Conservation (phyloP, 1,140 invertebrate genomes). For the Temnothorax nylanderi region DNA sequence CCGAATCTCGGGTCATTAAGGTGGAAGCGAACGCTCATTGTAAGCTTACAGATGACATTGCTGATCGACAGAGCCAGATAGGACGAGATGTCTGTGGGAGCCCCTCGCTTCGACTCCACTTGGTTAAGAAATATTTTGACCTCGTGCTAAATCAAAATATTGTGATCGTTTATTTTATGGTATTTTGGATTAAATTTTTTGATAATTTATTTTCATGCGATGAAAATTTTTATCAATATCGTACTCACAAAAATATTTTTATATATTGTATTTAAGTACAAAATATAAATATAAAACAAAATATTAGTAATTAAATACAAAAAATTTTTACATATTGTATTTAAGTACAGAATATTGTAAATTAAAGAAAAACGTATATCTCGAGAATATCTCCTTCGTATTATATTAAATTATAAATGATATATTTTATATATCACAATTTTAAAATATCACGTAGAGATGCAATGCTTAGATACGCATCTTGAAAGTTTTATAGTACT, state of each 20-base stretch:
- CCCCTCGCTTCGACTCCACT: conserved; percentile 87
- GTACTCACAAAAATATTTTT: neutral
- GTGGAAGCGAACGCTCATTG: conserved; percentile 95
- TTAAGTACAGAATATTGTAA: neutral
- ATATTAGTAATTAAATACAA: neutral
- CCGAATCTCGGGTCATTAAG: conserved; percentile 91
- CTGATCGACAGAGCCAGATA: conserved; percentile 92
- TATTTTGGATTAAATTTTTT: neutral
- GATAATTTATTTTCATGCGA: neutral
- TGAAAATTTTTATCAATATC: neutral
- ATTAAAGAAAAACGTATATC: neutral
- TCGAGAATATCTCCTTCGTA: too few species aligned
- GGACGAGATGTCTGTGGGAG: conserved; percentile 90
- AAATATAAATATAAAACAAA: neutral
- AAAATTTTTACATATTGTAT: neutral
- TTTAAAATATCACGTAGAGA: neutral
- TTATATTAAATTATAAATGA: neutral
- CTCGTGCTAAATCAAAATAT: conserved; percentile 87
- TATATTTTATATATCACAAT: neutral
- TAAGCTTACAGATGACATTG: conserved; percentile 96
- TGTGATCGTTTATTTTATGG: neutral
- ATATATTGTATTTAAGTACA: neutral
- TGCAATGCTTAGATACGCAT: neutral
- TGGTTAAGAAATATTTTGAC: conserved; percentile 89
- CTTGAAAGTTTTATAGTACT: neutral